These are phyloP conservation scores for Taeniopygia guttata DNA, from an alignment of 2,797 vertebrate species.

Conservation along the genomic window DNA sequence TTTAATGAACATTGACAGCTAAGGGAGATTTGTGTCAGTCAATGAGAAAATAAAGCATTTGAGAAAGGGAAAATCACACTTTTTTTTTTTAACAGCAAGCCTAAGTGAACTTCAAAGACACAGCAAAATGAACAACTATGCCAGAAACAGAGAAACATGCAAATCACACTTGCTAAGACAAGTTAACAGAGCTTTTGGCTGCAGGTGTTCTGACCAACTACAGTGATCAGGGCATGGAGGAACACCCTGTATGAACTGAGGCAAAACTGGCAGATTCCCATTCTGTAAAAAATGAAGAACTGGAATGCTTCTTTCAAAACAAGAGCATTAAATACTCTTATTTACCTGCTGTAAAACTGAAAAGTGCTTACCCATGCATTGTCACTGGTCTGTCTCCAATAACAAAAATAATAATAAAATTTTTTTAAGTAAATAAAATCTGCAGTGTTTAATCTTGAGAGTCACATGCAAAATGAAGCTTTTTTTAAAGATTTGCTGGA, in stretches of 20 bases:
- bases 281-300: background rate
- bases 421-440: background rate
- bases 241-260: background rate
- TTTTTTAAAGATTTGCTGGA: background rate
- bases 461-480: background rate
- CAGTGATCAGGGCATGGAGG: background rate
- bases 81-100: background rate
- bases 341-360: background rate
- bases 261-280: background rate
- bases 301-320: background rate
- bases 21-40: background rate
- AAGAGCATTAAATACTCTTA: background rate
- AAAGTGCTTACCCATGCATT: background rate
- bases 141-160: background rate
- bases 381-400: background rate
- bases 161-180: background rate
- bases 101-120: background rate
- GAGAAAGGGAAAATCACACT: background rate
- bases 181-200: background rate
- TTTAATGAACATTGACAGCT: background rate
- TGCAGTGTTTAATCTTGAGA: background rate
- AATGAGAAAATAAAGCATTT: background rate
- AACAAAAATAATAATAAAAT: background rate
- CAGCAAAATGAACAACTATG: background rate
- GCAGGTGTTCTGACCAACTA: background rate